A percentile compares a stretch with the other conserved stretches of the same genome.
Conservation (phyloP, 2,113 vertebrate genomes). For the Ceratotherium simum region DNA sequence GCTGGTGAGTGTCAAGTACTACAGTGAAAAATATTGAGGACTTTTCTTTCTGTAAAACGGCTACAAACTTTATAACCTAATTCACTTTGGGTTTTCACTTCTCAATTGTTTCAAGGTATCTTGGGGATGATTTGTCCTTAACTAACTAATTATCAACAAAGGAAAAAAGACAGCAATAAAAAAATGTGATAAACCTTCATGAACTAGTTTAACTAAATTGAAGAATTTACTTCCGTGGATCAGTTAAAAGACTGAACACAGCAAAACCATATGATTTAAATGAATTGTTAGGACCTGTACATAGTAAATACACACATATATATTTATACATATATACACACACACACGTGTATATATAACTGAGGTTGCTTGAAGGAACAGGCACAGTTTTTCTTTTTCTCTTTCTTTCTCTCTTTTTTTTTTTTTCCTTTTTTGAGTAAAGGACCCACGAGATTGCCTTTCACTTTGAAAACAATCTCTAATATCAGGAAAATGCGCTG, state of each 20-base stretch:
- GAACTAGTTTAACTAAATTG: constrained; percentile 63
- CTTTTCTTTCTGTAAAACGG: constrained; percentile 60
- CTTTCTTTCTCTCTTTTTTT: background rate
- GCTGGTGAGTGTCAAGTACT: constrained; percentile 4
- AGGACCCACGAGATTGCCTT: constrained; percentile 90
- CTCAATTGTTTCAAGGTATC: constrained; percentile 51
- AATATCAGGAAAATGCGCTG: constrained; percentile 94
- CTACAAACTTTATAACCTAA: constrained; percentile 80
- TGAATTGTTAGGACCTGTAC: constrained; percentile 80
- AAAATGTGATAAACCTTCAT: constrained; percentile 40
- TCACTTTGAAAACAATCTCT: constrained; percentile 94
- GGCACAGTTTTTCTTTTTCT: constrained; percentile 58
- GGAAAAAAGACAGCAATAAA: constrained; percentile 56
- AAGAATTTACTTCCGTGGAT: constrained; percentile 71
- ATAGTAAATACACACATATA: constrained; percentile 57
- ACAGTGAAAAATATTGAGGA: constrained; percentile 51
- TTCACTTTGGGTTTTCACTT: constrained; percentile 65
- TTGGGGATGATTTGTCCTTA: constrained; percentile 70
- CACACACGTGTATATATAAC: constrained; percentile 22
- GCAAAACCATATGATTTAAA: constrained; percentile 81
- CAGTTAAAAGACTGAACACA: constrained; percentile 81
- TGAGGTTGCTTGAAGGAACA: constrained; percentile 83
- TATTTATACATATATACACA: no score
- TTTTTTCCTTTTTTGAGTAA: constrained; percentile 78
- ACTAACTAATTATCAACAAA: constrained; percentile 74